Evolutionary conservation across 37 sponge, comb jelly and placozoan genomes (phyloP), one percentile per base, ranked within the genome.

Genomic region (Ephydatia muelleri): DNA sequence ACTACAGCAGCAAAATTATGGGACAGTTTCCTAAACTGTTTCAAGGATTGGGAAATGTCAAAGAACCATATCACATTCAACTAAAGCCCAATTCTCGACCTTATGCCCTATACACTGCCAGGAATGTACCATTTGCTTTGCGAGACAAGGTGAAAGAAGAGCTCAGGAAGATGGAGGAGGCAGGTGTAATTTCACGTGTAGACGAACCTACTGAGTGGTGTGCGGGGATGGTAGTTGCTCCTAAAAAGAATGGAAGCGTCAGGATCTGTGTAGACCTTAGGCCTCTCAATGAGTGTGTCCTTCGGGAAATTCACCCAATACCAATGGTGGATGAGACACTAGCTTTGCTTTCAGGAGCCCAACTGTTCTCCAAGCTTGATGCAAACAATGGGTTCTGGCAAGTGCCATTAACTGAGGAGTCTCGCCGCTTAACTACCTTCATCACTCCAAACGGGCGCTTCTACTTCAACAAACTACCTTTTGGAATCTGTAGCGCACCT

Each of bases 311-410:
- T 26, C 68, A 78, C 70, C 69, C 78, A 0, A 70, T 85, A 22
- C 86, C 86, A 25, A 84, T 38, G 25, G 78, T 84, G n/a, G 68
- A 77, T 78, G 47, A 77, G 29, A 65, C 32, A 29, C 26, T 80
- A 49, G 80, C 80, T 26, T n/a, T 47, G 32, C 80, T 79, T 25
- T 33, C 33, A 27, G 80, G 65, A 43, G 65, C 80, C n/a, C 40
- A 26, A 28, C 25, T 43, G 28, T 79, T 79, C 80, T 33, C 65
- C 77, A 84, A 74, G 32, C 69, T n/a, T n/a, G 74, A 83, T 73
- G 83, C 83, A 47, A 73, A 72, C 37, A 73, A 33, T 23, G 83
- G 83, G 23, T 83, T 83, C 39, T 84, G 85, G 85, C 85, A n/a
- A 84, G 36, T 84, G 4, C 85, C 85, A 6, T 69, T 84, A 30